phyloP scores from a whole-genome alignment of 2,888 invertebrate species.

The Acrobasis repandana region DNA sequence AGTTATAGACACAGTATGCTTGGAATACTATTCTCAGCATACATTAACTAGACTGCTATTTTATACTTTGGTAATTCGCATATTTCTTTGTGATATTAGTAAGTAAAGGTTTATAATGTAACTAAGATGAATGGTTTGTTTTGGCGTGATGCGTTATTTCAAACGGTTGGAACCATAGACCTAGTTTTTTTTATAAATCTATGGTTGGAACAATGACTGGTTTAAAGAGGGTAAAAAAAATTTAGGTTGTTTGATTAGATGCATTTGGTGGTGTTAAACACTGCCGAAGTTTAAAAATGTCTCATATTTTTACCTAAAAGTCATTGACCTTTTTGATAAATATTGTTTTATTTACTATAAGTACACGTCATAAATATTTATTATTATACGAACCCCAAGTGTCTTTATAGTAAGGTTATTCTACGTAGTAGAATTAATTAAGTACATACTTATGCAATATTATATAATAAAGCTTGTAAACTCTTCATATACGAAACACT shows the following conservation, averaged over 20 bases:
- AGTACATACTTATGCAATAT: not conserved
- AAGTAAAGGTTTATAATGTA: not conserved
- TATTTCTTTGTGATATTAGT: conserved; percentile 11
- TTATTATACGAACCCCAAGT: not conserved
- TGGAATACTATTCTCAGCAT: too few relatives aligned
- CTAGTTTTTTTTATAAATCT: too few relatives aligned
- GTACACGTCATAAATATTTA: not conserved
- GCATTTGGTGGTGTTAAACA: not conserved
- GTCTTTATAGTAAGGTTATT: not conserved
- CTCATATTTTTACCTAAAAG: not conserved
- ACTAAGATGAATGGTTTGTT: not conserved
- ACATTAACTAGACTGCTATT: not conserved
- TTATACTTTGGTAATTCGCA: not conserved
- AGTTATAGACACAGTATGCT: too few relatives aligned
- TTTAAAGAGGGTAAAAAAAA: not conserved
- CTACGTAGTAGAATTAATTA: not conserved
- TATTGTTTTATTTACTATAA: not conserved
- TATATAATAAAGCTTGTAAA: not conserved
- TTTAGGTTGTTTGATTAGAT: too few relatives aligned
- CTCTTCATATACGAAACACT: not conserved
- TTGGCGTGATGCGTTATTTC: not conserved
- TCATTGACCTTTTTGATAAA: not conserved
- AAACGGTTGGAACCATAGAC: too few relatives aligned
- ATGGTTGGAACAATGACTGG: not conserved
- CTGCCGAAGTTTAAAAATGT: not conserved